phyloP scores from a whole-genome alignment of 2,113 vertebrate genomes.

The Strix aluco region DNA sequence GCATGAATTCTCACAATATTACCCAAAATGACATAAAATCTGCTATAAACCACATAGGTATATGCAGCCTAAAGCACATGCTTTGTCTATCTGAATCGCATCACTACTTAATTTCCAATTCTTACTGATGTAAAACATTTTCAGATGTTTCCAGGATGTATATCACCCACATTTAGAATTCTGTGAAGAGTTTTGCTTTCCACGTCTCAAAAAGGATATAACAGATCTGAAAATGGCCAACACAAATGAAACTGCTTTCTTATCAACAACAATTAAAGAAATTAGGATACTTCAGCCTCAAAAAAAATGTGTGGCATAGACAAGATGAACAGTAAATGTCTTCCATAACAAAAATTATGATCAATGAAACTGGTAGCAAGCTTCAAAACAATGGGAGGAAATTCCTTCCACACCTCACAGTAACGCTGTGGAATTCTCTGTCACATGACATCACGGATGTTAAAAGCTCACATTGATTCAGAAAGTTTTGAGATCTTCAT shows the following conservation, averaged over 20 bases:
- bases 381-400: not conserved
- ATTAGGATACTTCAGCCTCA: not conserved
- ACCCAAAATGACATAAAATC: not conserved
- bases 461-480: not conserved
- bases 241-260: not conserved
- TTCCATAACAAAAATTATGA: not conserved
- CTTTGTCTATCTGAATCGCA: not conserved
- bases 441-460: not conserved
- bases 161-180: not conserved
- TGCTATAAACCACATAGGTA: not conserved
- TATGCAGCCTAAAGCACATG: not conserved
- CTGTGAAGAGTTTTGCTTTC: not conserved
- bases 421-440: not conserved
- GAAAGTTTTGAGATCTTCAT: not conserved
- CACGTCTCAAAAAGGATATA: not conserved
- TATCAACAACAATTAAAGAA: not conserved
- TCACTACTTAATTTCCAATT: not conserved
- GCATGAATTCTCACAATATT: not conserved
- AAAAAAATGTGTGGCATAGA: not conserved
- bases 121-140: not conserved
- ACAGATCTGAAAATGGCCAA: not conserved
- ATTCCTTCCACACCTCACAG: not conserved
- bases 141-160: not conserved
- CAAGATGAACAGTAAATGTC: not conserved
- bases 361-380: not conserved